Evolutionary conservation across 2,797 vertebrate genomes (phyloP), one percentile per base, ranked within the genome.

Genomic region (Mycteria americana): DNA sequence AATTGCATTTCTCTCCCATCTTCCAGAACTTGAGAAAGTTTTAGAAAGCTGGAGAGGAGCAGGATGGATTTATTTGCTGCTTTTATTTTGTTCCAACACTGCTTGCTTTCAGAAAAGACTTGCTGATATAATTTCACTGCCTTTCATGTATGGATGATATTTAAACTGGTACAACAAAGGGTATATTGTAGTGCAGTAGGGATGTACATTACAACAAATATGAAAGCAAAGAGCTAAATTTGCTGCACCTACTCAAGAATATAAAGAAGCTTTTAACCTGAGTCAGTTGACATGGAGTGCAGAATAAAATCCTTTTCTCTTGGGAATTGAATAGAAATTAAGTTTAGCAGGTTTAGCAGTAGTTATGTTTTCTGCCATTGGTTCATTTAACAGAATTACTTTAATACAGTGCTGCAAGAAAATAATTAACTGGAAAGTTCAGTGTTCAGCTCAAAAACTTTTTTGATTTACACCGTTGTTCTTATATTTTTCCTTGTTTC

Each of bases 1-100:
- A 98, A 98, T 98, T 98, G 69, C 90, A 68, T 97, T 96, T 97
- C 96, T 95, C 89, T 97, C 86, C 94, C 91, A 91, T 74, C 92
- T 97, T 84, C 46, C 64, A 92, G 86, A 96, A 91, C 78, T 96
- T 94, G 88, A 96, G 86, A 96, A 96, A 97, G 84, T 96, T 97
- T 93, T 62, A 95, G 85, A 95, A 95, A 95, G 68, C 92, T 64
- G 37, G 53, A 97, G 48, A 94, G 80, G 43, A 80, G 50, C 50
- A 88, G 37, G 31, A 59, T 77, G 69, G 37, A 39, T 93, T 64
- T 95, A 39, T 93, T 93, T 97, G 25, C 17, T 62, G 78, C 77
- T 93, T 93, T 95, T 30, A 18, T 87, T 82, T 82, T 86, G n/a
- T 69, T 85, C 67, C 30, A 78, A 64, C 14, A 22, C 23, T 59